These are phyloP conservation scores for Diadegma fenestrale DNA, from an alignment of 2,888 invertebrate genomes.

Conservation along the genomic window DNA sequence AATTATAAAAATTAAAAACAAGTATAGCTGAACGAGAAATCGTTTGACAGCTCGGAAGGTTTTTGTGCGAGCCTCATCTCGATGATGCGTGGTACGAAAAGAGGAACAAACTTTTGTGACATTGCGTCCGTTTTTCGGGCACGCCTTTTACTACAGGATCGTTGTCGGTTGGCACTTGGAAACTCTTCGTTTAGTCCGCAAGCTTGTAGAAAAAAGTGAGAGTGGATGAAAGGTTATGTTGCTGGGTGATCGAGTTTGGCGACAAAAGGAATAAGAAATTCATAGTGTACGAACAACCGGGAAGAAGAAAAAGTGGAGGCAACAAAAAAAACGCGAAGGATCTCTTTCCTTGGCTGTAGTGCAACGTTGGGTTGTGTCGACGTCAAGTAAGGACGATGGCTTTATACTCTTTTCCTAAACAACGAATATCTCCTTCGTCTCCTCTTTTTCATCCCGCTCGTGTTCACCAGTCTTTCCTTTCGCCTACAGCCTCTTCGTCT, in stretches of 20 bases:
- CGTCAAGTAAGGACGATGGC: constrained; percentile 35
- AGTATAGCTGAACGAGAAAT: too few species aligned
- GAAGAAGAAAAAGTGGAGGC: constrained; percentile 15
- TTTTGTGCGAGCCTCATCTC: neutral
- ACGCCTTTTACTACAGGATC: neutral
- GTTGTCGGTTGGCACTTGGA: constrained; percentile 63
- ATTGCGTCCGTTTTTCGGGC: neutral
- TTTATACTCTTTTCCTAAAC: constrained; percentile 53
- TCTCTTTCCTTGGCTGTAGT: constrained; percentile 24
- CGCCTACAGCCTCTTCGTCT: neutral
- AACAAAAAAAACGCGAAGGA: constrained; percentile 16
- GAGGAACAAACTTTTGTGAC: neutral
- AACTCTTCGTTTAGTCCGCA: constrained; percentile 67
- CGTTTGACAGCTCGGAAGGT: neutral
- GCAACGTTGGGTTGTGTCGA: constrained; percentile 30
- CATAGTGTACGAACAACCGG: constrained; percentile 13
- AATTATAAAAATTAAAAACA: too few species aligned
- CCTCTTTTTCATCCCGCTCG: constrained; percentile 18
- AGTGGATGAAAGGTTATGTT: constrained; percentile 33
- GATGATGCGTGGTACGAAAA: neutral
- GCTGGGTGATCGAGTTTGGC: constrained; percentile 26
- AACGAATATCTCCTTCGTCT: constrained; percentile 39
- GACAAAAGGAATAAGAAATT: constrained; percentile 46
- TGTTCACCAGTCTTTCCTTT: neutral
- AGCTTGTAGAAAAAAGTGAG: constrained; percentile 26